phyloP scores from a whole-genome alignment of 2,888 invertebrate genomes.

The Lithophane ornitopus region DNA sequence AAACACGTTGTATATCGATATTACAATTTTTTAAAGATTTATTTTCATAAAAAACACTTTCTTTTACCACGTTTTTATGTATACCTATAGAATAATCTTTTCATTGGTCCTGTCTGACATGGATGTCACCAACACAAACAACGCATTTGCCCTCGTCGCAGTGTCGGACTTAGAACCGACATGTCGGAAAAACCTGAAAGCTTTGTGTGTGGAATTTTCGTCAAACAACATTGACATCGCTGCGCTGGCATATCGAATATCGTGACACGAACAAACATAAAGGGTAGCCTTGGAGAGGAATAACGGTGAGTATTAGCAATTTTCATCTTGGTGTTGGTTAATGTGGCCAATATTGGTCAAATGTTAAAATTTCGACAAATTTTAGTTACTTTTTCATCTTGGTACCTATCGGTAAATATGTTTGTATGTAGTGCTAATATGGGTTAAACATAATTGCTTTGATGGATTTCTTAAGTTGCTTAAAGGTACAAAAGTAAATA shows the following conservation, averaged over 20 bases:
- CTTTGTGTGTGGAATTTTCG: conserved; percentile 56
- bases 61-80: not conserved
- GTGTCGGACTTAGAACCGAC: conserved; percentile 41
- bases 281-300: conserved; percentile 35
- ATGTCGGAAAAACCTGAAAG: conserved; percentile 47
- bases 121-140: conserved; percentile 49
- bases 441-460: not conserved
- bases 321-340: conserved; percentile 6
- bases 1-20: not conserved
- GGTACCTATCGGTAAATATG: not conserved
- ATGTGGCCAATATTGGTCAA: conserved; percentile 22
- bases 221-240: conserved; percentile 53
- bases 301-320: conserved; percentile 12
- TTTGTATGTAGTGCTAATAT: not conserved
- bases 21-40: not conserved
- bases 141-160: conserved; percentile 36
- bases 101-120: conserved; percentile 25
- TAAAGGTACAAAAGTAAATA: not conserved
- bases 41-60: not conserved
- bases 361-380: not conserved
- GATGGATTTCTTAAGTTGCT: not conserved
- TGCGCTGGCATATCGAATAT: conserved; percentile 42
- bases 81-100: conserved; percentile 3
- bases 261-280: conserved; percentile 32
- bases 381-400: conserved; percentile 8